Conservation (phyloP, 2,113 vertebrate species). For the Cricetomys ansorgei region DNA sequence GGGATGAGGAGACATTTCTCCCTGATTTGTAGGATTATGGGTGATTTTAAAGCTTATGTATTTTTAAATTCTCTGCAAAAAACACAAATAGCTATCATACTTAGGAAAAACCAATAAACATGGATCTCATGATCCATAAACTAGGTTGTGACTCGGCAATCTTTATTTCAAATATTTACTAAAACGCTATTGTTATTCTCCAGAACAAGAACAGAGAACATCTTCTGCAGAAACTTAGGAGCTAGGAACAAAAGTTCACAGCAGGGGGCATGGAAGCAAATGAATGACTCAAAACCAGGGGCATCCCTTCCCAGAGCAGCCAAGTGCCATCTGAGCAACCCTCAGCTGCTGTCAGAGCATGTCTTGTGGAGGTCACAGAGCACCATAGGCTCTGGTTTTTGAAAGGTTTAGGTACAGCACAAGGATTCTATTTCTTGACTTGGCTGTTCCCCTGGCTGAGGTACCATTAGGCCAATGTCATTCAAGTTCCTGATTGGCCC, state of each 20-base stretch:
- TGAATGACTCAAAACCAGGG: neutral
- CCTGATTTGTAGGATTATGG: neutral
- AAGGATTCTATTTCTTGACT: slow-evolving; percentile 36
- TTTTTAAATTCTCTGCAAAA: slow-evolving; percentile 20
- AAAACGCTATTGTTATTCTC: slow-evolving; percentile 47
- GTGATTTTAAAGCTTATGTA: neutral
- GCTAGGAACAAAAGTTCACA: slow-evolving; percentile 26
- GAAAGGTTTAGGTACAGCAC: slow-evolving; percentile 14
- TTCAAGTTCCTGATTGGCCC: slow-evolving; percentile 95
- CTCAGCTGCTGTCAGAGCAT: slow-evolving; percentile 10
- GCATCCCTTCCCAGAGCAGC: neutral
- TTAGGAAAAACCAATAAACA: neutral
- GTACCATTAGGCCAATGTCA: slow-evolving; percentile 94
- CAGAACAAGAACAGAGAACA: slow-evolving; percentile 56
- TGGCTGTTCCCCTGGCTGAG: slow-evolving; percentile 89
- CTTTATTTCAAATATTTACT: slow-evolving; percentile 77
- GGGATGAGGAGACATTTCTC: neutral
- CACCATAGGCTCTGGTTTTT: neutral
- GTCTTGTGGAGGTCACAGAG: slow-evolving; percentile 1
- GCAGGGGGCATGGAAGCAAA: neutral
- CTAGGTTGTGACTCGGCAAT: neutral
- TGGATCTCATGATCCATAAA: neutral
- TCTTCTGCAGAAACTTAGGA: neutral
- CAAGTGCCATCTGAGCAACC: neutral
- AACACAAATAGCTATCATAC: neutral